These are phyloP conservation scores for Heptranchias perlo DNA, from an alignment of 2,113 vertebrate genomes.

Conservation along the genomic window DNA sequence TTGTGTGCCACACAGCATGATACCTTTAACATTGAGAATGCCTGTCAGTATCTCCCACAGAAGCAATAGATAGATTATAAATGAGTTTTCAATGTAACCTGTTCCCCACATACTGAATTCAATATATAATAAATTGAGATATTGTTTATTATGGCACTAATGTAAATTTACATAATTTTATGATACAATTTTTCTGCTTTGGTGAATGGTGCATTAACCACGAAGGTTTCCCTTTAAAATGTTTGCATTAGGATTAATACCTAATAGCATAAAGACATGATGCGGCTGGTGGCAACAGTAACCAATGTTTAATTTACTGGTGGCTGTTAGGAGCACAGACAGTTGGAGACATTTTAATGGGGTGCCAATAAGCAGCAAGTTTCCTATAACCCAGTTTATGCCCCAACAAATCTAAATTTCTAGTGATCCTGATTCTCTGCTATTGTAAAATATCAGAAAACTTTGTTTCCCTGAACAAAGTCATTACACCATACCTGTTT, in stretches of 20 bases:
- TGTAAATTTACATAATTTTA: not conserved
- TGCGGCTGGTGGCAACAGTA: not conserved
- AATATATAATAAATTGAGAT: not conserved
- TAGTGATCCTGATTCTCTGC: not conserved
- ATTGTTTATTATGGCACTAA: not conserved
- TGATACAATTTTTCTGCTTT: not conserved
- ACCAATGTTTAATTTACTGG: not conserved
- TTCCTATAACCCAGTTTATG: not conserved
- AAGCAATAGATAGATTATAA: not conserved
- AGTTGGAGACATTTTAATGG: not conserved
- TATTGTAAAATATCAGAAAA: not conserved
- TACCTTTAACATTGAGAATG: not conserved
- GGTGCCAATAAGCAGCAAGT: not conserved
- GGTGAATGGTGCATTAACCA: not conserved
- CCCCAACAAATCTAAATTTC: not conserved
- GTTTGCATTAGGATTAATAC: not conserved
- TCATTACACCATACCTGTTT: not conserved
- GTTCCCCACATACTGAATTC: not conserved
- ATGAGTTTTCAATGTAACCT: not conserved
- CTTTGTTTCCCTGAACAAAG: not conserved
- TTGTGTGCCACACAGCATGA: not conserved
- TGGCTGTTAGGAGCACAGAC: not conserved
- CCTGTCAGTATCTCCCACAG: not conserved
- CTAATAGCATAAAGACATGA: not conserved
- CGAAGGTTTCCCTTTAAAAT: not conserved